A percentile compares a stretch with the other conserved stretches of the same genome.
phyloP scores from a whole-genome alignment of 2,888 invertebrate species.

The Aporophyla lueneburgensis region DNA sequence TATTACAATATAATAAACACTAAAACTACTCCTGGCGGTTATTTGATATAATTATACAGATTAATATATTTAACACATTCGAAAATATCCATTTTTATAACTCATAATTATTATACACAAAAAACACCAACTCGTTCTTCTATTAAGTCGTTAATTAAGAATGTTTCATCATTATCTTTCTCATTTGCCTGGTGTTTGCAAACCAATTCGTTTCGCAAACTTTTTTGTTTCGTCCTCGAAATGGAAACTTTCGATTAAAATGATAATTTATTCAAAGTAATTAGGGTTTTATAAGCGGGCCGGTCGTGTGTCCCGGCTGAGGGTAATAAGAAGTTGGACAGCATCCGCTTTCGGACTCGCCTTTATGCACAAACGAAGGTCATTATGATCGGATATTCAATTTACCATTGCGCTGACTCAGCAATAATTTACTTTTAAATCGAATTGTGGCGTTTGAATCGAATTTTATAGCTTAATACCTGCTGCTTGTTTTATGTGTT shows the following conservation, averaged over 20 bases:
- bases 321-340: conserved; percentile 83
- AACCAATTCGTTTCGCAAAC: conserved; percentile 72
- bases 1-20: conserved; percentile 20
- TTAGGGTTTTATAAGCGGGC: conserved; percentile 71
- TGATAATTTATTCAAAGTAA: conserved; percentile 77
- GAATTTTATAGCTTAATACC: conserved; percentile 76
- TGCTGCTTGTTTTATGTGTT: conserved; percentile 72
- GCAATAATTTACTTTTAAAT: conserved; percentile 84
- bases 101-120: conserved; percentile 52
- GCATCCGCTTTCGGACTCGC: conserved; percentile 77
- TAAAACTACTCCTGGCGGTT: conserved; percentile 15
- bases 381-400: conserved; percentile 86
- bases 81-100: conserved; percentile 49
- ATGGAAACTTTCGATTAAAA: conserved; percentile 74
- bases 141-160: conserved; percentile 67
- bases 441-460: conserved; percentile 79
- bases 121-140: conserved; percentile 52
- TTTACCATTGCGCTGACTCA: conserved; percentile 84
- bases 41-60: conserved; percentile 29
- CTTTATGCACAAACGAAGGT: conserved; percentile 86
- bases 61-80: conserved; percentile 48
- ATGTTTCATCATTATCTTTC: conserved; percentile 59
- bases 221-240: conserved; percentile 70
- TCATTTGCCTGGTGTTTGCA: conserved; percentile 73
- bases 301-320: conserved; percentile 69